phyloP scores from a whole-genome alignment of 2,888 invertebrate genomes.

The Megaustenia siamemsis region DNA sequence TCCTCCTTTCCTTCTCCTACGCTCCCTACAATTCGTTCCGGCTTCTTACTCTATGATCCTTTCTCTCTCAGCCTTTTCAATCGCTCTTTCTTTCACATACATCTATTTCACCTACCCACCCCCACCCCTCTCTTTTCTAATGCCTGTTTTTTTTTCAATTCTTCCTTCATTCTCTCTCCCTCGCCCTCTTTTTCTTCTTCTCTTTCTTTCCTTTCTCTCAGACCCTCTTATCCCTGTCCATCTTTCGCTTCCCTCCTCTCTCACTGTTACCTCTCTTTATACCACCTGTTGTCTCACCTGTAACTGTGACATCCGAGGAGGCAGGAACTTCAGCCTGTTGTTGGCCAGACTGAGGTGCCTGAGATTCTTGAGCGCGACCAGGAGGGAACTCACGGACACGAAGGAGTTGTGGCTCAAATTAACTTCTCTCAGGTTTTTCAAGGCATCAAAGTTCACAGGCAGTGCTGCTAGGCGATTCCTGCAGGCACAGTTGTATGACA shows the following conservation, averaged over 20 bases:
- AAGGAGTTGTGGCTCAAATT: constrained; percentile 75
- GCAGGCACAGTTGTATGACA: too few relatives aligned
- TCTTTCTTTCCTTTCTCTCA: neutral
- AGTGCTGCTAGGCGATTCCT: constrained; percentile 73
- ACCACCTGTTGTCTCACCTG: constrained; percentile 57
- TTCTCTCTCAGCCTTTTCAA: too few relatives aligned
- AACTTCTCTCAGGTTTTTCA: constrained; percentile 71
- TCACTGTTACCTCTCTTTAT: constrained; percentile 56
- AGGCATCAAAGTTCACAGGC: constrained; percentile 72
- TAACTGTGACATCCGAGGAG: constrained; percentile 62
- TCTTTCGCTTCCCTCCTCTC: neutral
- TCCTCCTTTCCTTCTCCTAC: too few relatives aligned
- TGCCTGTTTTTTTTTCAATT: neutral
- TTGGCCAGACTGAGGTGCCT: constrained; percentile 69
- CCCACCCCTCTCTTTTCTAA: neutral
- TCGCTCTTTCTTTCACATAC: neutral
- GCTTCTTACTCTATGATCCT: too few relatives aligned
- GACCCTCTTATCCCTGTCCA: neutral
- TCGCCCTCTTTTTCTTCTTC: neutral
- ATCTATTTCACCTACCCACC: neutral
- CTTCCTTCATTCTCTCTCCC: too few relatives aligned
- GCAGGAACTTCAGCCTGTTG: constrained; percentile 68
- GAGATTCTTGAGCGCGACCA: constrained; percentile 67
- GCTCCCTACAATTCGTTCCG: too few relatives aligned
- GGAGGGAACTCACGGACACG: constrained; percentile 65